These are phyloP conservation scores for Scaptomyza parva DNA, from an alignment of 2,888 invertebrate species.

Conservation along the genomic window DNA sequence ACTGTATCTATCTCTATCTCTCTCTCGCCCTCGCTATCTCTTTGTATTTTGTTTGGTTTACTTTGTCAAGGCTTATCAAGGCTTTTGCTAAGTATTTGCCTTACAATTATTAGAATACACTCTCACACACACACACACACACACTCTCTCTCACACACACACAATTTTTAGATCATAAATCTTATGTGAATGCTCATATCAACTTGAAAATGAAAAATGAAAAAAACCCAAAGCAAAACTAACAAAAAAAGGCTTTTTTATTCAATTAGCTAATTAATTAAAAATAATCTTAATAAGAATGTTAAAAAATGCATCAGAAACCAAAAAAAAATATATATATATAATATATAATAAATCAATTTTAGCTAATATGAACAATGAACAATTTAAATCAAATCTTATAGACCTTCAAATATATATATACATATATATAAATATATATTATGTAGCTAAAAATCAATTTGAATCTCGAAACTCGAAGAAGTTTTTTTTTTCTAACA, in stretches of 20 bases:
- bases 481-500: constrained; percentile 59
- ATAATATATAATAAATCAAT: constrained; percentile 41
- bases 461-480: constrained; percentile 41
- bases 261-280: constrained; percentile 64
- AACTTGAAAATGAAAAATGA: too few relatives aligned
- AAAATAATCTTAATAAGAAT: constrained; percentile 35
- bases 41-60: constrained; percentile 31
- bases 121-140: constrained; percentile 17
- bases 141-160: constrained; percentile 1
- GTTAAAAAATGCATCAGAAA: constrained; percentile 45
- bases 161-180: constrained; percentile 42
- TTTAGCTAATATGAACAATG: constrained; percentile 63
- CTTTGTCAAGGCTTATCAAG: constrained; percentile 40
- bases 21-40: not conserved
- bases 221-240: constrained; percentile 41
- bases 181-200: constrained; percentile 79
- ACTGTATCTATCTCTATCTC: constrained; percentile 3
- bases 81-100: constrained; percentile 43
- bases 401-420: constrained; percentile 51
- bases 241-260: constrained; percentile 54
- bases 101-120: constrained; percentile 8
- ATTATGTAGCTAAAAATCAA: constrained; percentile 70
- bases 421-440: constrained; percentile 20
- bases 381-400: constrained; percentile 78
- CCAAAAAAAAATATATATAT: constrained; percentile 8